Conservation (phyloP, 37 sponge, comb jelly and placozoan genomes). For the Hormiphora californensis region DNA sequence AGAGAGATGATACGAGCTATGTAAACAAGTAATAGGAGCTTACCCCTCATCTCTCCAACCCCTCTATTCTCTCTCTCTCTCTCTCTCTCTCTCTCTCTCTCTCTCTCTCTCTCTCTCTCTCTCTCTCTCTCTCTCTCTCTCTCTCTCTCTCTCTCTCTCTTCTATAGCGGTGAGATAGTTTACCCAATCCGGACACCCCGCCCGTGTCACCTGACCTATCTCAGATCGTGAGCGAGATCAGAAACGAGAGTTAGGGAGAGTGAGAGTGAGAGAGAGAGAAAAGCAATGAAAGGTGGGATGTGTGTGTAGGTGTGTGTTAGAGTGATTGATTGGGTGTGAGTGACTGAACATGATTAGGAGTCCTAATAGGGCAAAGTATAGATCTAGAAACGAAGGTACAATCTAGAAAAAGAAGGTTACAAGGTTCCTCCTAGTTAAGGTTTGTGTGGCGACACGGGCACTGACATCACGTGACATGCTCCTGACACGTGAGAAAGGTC, state of each 20-base stretch:
- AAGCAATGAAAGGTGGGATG: not conserved
- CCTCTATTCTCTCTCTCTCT: not conserved
- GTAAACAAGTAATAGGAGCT: conserved; percentile 20
- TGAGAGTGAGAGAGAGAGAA: not conserved
- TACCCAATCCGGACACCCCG: no score
- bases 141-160: not conserved
- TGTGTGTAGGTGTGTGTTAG: not conserved
- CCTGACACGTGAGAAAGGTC: no score
- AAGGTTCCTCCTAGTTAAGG: no score
- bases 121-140: not conserved
- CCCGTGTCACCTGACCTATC: no score
- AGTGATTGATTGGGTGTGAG: not conserved
- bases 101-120: not conserved
- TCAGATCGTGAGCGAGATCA: conserved; percentile 88
- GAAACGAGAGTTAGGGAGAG: conserved; percentile 56
- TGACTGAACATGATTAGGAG: not conserved
- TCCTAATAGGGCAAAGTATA: not conserved
- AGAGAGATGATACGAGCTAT: no score
- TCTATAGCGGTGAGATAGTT: not conserved
- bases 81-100: not conserved
- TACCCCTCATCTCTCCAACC: no score
- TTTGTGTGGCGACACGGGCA: no score
- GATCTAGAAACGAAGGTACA: no score
- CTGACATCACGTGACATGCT: no score
- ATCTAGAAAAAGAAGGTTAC: no score